Percentiles rank a stretch among this genome's conserved stretches.
These are phyloP conservation scores for Eupristina koningsbergeri DNA, from an alignment of 1,140 invertebrate genomes.

Conservation along the genomic window DNA sequence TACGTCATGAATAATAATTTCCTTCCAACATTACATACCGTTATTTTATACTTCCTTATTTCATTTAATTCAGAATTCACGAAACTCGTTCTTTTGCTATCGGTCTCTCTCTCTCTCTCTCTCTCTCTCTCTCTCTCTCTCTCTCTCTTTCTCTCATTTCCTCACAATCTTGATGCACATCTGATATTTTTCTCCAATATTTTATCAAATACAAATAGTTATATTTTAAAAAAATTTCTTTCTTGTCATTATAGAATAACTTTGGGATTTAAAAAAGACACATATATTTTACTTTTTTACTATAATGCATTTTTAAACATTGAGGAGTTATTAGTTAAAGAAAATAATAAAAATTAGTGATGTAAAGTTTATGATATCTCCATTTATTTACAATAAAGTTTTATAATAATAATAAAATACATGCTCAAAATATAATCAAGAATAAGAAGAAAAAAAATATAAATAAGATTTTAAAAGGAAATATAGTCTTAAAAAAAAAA, in stretches of 20 bases:
- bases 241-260: not conserved
- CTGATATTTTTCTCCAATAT: not conserved
- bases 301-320: not conserved
- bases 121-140: not conserved
- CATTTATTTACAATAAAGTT: not conserved
- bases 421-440: no score
- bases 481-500: no score
- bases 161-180: not conserved
- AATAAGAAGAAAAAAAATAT: no score
- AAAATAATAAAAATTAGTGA: no score
- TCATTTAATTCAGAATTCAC: not conserved
- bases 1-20: no score
- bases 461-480: no score
- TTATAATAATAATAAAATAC: not conserved
- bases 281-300: not conserved
- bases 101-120: not conserved
- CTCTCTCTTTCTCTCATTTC: not conserved
- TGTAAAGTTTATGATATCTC: not conserved
- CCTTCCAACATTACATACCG: not conserved
- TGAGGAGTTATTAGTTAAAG: no score
- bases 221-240: conserved; percentile 9
- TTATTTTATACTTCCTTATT: conserved; percentile 7
- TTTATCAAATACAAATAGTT: not conserved
- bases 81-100: not conserved
- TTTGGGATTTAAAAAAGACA: not conserved